Conservation (phyloP, 2,113 vertebrate species). For the Grammomys surdaster region DNA sequence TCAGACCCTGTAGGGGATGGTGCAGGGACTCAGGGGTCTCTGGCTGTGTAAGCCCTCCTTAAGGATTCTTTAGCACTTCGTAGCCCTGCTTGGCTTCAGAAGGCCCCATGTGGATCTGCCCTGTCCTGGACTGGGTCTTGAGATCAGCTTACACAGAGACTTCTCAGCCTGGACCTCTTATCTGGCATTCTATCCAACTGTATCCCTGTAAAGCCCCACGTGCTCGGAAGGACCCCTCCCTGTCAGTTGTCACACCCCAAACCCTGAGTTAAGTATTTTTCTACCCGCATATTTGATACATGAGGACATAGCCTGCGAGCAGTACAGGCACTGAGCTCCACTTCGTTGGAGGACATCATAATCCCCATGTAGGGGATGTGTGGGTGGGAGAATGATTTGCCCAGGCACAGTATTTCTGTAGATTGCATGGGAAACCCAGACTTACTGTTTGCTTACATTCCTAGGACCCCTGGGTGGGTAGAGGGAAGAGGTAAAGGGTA, state of each 20-base stretch:
- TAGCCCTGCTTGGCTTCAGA: neutral
- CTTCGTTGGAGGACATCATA: neutral
- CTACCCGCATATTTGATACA: neutral
- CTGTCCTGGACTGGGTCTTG: neutral
- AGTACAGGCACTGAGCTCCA: neutral
- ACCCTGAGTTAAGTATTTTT: neutral
- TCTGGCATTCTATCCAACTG: neutral
- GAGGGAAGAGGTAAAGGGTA: neutral
- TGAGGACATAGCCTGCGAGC: neutral
- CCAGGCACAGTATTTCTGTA: neutral
- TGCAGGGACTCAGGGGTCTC: neutral
- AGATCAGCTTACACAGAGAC: neutral
- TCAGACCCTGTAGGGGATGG: neutral
- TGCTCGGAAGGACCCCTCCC: neutral
- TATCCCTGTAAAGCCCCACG: neutral
- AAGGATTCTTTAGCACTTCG: neutral
- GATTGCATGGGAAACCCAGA: neutral
- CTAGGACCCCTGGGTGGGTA: neutral
- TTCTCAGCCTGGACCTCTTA: neutral
- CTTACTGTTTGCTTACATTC: neutral
- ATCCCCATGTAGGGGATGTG: accelerated
- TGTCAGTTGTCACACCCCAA: neutral
- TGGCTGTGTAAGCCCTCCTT: neutral
- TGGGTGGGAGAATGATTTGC: too few species aligned
- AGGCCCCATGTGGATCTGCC: neutral